phyloP scores from a whole-genome alignment of 2,888 invertebrate genomes.

The Parthenolecanium corni region DNA sequence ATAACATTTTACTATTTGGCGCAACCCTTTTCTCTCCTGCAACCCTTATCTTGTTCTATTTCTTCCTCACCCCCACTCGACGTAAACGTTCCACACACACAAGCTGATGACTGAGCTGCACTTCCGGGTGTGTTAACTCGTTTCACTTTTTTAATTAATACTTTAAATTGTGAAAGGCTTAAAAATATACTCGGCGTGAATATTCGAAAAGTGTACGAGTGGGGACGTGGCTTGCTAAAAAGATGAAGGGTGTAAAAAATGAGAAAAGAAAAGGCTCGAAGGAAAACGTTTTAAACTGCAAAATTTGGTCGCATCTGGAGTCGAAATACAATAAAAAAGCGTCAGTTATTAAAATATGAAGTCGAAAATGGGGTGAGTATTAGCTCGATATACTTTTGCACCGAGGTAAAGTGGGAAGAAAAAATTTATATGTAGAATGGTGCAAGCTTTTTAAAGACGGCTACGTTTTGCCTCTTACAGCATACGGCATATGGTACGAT shows the following conservation, averaged over 20 bases:
- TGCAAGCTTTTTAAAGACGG: neutral
- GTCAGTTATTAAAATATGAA: slow-evolving; percentile 28
- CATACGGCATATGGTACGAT: slow-evolving; percentile 24
- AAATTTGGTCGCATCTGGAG: slow-evolving; percentile 29
- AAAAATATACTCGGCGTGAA: too few relatives aligned
- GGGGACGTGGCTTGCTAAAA: neutral
- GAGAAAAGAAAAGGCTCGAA: slow-evolving; percentile 19
- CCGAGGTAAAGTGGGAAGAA: neutral
- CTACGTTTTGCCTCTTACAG: slow-evolving; percentile 1
- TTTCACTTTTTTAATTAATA: too few relatives aligned
- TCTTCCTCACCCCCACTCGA: too few relatives aligned
- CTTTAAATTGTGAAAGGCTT: too few relatives aligned
- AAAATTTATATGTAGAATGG: neutral
- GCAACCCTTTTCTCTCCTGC: too few relatives aligned
- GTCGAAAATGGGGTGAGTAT: slow-evolving; percentile 15
- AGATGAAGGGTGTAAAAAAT: neutral
- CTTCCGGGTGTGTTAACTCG: too few relatives aligned
- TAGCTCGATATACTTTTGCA: neutral
- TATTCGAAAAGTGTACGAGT: neutral
- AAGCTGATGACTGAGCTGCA: too few relatives aligned
- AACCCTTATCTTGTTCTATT: too few relatives aligned
- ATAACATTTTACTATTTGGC: too few relatives aligned
- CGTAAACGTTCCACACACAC: too few relatives aligned
- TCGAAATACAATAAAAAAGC: slow-evolving; percentile 22
- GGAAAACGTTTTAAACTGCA: slow-evolving; percentile 24